Evolutionary conservation across 2,113 vertebrate species (phyloP), one percentile per base, ranked within the genome.

Genomic region (Anarrhichthys ocellatus): DNA sequence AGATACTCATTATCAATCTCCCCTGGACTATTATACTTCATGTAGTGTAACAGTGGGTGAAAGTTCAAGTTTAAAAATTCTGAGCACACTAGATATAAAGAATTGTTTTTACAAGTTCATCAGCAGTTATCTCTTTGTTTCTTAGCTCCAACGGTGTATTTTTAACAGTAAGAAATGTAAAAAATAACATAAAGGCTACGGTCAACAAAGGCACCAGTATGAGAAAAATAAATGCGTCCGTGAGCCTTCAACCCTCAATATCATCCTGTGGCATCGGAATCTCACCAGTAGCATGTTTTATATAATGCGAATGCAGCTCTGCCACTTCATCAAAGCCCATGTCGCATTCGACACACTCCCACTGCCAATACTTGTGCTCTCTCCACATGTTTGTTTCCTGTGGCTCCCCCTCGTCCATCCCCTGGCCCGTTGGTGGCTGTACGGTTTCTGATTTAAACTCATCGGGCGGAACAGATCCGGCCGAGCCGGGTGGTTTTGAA

Each of bases 261-360:
- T 32, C 66, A 36, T 83, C 56, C 18, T 72, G 76, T 3, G 69
- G 63, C 6, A 91, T 77, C 0, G 90, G 94, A 44, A 95, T 46
- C 56, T 95, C 93, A 11, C 94, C 95, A 22, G 88, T 92, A 17
- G 93, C 94, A 63, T 95, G 95, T 78, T 91, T 90, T 52, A 95
- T 86, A 68, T 95, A 95, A 89, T 95, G 94, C 38, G 88, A 75
- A 79, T 95, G 94, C 48, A 95, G 88, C 56, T 80, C 50, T 56
- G 61, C 58, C 20, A 94, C 86, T 44, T 90, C 81, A 80, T 86
- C 82, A 76, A 95, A 95, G 59, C 89, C 88, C 74, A 76, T 80
- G 24, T 92, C 85, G 63, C 95, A 95, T 58, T 92, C 92, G 61
- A 90, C 87, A 82, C 94, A 95, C 73, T 92, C 86, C 87, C 93